These are phyloP conservation scores for Herpailurus yagouaroundi DNA, from an alignment of 2,113 vertebrate species.

Conservation along the genomic window DNA sequence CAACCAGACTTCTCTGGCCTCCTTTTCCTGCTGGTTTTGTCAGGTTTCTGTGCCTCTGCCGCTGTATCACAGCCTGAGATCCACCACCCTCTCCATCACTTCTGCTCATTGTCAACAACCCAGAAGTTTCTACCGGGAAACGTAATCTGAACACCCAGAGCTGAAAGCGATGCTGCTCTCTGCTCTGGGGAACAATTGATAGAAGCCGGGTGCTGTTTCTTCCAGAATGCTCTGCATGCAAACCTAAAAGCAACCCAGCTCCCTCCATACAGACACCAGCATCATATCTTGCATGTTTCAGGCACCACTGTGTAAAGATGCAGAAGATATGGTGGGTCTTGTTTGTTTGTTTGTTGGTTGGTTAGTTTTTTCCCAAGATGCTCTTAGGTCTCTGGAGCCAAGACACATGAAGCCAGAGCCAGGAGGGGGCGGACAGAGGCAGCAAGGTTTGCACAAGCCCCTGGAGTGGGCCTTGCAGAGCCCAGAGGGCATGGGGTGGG, in stretches of 20 bases:
- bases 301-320: rapidly evolving
- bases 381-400: not conserved
- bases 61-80: not conserved
- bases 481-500: rapidly evolving
- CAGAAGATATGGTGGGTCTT: not conserved
- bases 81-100: not conserved
- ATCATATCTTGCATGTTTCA: not conserved
- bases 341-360: not conserved
- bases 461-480: not conserved
- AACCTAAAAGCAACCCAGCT: not conserved
- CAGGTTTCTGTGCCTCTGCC: not conserved
- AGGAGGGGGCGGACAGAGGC: not conserved
- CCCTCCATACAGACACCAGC: not conserved
- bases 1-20: no score
- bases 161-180: not conserved
- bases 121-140: not conserved
- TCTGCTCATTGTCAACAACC: not conserved
- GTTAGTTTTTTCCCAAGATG: not conserved
- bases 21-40: not conserved
- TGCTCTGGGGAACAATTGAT: not conserved
- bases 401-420: not conserved
- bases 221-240: not conserved
- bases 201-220: not conserved
- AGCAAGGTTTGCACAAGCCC: not conserved
- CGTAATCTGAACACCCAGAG: not conserved